Conservation (phyloP, 1,140 invertebrate species). For the Neodiprion fabricii region DNA sequence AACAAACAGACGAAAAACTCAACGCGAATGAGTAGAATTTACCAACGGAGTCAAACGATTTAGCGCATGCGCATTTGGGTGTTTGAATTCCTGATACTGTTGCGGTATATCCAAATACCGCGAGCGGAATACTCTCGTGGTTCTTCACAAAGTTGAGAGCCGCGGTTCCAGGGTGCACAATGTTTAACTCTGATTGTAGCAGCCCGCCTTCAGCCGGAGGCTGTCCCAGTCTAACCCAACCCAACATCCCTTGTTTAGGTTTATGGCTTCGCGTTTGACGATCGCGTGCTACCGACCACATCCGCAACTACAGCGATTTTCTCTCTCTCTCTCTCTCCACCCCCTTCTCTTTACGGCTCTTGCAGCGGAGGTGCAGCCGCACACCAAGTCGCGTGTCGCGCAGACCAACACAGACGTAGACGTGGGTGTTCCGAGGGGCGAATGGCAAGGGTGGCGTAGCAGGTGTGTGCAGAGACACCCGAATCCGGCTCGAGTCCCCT, state of each 20-base stretch:
- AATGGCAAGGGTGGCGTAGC: conserved; percentile 42
- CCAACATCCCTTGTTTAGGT: conserved; percentile 61
- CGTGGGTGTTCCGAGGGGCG: conserved; percentile 33
- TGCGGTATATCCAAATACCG: neutral
- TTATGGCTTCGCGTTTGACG: conserved; percentile 56
- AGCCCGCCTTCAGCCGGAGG: conserved; percentile 30
- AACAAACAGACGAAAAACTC: conserved; percentile 33
- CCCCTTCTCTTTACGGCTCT: neutral
- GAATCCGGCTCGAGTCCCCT: neutral
- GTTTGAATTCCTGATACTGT: conserved; percentile 24
- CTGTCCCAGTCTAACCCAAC: conserved; percentile 9
- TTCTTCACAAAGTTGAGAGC: conserved; percentile 23
- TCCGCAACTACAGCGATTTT: neutral
- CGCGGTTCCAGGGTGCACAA: conserved; percentile 46
- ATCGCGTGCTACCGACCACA: conserved; percentile 45
- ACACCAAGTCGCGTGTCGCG: conserved; percentile 26
- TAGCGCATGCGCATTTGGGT: conserved; percentile 36
- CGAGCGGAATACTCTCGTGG: conserved; percentile 22
- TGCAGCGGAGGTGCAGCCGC: neutral
- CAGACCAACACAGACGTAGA: conserved; percentile 12
- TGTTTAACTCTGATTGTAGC: conserved; percentile 54
- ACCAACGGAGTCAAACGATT: conserved; percentile 27
- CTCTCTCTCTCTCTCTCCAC: conserved; percentile 20
- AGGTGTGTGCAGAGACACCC: conserved; percentile 1
- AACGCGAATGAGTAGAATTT: conserved; percentile 19